Conservation (phyloP, 53 echinoderm and acorn worm genomes). For the Patiria pectinifera region DNA sequence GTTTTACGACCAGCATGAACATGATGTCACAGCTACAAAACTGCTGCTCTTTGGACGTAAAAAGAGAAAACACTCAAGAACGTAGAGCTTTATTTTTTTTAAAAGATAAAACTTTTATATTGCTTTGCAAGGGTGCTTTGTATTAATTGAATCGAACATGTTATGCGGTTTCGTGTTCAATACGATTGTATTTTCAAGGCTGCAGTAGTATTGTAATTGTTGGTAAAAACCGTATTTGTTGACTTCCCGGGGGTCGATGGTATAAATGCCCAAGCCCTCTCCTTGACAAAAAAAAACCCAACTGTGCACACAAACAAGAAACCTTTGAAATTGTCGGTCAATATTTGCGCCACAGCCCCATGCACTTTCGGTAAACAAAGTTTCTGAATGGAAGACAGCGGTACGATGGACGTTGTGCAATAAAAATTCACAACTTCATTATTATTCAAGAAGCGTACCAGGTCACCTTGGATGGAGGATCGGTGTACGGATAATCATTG, state of each 20-base stretch:
- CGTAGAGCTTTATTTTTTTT: too few relatives aligned
- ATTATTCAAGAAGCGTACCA: too few relatives aligned
- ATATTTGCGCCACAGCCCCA: not conserved
- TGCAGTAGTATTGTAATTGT: not conserved
- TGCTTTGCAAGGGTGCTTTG: too few relatives aligned
- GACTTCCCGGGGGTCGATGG: not conserved
- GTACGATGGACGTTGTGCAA: not conserved
- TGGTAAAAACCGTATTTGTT: not conserved
- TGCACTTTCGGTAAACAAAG: not conserved
- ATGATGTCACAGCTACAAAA: constrained; percentile 27
- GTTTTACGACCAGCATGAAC: not conserved
- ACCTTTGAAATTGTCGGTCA: constrained; percentile 4
- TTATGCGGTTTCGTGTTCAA: not conserved
- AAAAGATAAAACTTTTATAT: too few relatives aligned
- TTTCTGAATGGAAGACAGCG: not conserved
- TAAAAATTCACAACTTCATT: too few relatives aligned
- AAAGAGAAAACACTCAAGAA: too few relatives aligned
- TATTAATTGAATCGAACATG: too few relatives aligned
- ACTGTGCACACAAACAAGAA: too few relatives aligned
- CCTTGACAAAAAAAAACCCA: not conserved
- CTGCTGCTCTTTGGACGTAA: not conserved
- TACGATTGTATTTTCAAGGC: not conserved
- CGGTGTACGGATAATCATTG: not conserved
- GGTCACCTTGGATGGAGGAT: not conserved
- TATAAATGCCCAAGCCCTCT: not conserved